Evolutionary conservation across 1,140 invertebrate species (phyloP).

Genomic region (Drosophila aff.): DNA sequence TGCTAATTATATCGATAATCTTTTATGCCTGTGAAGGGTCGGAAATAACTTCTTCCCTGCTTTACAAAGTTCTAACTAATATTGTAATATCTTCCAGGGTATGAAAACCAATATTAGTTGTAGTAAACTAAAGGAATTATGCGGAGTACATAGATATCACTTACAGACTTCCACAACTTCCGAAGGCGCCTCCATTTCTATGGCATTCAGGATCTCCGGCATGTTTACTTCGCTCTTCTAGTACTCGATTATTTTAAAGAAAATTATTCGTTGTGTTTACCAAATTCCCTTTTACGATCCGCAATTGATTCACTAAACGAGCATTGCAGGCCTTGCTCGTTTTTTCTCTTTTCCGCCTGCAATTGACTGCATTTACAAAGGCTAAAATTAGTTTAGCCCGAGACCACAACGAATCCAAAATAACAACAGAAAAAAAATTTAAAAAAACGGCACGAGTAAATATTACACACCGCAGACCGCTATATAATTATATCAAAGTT

Average conservation of each 20-base stretch:
- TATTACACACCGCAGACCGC: slow-evolving; percentile 13
- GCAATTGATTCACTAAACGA: slow-evolving; percentile 19
- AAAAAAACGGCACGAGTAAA: slow-evolving; percentile 1
- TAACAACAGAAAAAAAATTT: slow-evolving; percentile 26
- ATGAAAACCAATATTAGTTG: neutral
- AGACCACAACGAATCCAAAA: slow-evolving; percentile 28
- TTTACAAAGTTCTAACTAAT: too few relatives aligned
- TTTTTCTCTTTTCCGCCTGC: slow-evolving; percentile 5
- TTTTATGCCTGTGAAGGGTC: too few relatives aligned
- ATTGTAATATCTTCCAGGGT: neutral
- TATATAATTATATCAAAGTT: neutral
- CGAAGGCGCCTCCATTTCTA: slow-evolving; percentile 42
- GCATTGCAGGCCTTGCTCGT: slow-evolving; percentile 15
- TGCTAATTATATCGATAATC: too few relatives aligned
- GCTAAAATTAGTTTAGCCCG: slow-evolving; percentile 45
- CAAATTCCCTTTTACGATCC: neutral
- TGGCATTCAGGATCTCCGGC: slow-evolving; percentile 32
- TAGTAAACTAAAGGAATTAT: neutral
- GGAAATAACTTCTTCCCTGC: too few relatives aligned
- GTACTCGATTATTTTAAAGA: neutral
- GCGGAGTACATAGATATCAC: neutral
- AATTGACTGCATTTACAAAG: slow-evolving; percentile 26
- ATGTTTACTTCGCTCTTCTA: slow-evolving; percentile 5
- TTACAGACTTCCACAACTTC: slow-evolving; percentile 36
- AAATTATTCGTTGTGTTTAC: neutral